phyloP scores from a whole-genome alignment of 1,140 invertebrate genomes.

The Maconellicoccus hirsutus region DNA sequence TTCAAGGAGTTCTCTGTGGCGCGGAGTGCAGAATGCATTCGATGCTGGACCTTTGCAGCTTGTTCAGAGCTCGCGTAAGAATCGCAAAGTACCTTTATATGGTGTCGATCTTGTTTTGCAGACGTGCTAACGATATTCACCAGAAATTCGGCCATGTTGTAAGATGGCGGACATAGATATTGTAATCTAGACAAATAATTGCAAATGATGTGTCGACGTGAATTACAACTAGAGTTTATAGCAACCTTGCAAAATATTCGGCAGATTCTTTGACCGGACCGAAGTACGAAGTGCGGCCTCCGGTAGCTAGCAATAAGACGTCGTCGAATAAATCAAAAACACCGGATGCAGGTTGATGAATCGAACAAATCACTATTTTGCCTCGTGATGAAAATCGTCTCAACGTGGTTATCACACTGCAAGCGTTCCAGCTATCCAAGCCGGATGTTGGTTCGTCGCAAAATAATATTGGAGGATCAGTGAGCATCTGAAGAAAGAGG shows the following conservation, averaged over 20 bases:
- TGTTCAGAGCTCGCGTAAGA: too few species aligned
- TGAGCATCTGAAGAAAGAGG: too few species aligned
- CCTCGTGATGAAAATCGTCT: constrained; percentile 27
- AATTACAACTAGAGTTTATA: too few species aligned
- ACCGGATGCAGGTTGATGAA: constrained; percentile 91
- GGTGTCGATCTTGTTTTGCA: constrained; percentile 33
- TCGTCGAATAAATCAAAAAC: constrained; percentile 93
- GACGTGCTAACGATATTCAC: constrained; percentile 52
- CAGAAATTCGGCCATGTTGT: constrained; percentile 61
- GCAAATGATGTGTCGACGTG: too few species aligned
- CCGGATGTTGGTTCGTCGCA: constrained; percentile 89
- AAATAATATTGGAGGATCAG: constrained; percentile 89
- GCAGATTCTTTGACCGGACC: constrained; percentile 51
- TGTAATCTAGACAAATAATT: constrained; percentile 44
- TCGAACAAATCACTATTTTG: constrained; percentile 73
- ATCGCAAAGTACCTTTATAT: too few species aligned
- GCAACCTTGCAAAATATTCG: constrained; percentile 51
- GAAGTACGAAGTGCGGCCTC: constrained; percentile 66
- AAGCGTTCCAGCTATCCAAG: constrained; percentile 29
- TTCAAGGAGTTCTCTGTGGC: too few species aligned
- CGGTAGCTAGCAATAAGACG: constrained; percentile 55
- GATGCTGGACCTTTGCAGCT: too few species aligned
- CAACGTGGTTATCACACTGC: constrained; percentile 27
- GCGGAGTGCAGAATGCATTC: too few species aligned
- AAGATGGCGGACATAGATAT: constrained; percentile 52